phyloP scores from a whole-genome alignment of 2,113 vertebrate species.

The Gavia stellata region DNA sequence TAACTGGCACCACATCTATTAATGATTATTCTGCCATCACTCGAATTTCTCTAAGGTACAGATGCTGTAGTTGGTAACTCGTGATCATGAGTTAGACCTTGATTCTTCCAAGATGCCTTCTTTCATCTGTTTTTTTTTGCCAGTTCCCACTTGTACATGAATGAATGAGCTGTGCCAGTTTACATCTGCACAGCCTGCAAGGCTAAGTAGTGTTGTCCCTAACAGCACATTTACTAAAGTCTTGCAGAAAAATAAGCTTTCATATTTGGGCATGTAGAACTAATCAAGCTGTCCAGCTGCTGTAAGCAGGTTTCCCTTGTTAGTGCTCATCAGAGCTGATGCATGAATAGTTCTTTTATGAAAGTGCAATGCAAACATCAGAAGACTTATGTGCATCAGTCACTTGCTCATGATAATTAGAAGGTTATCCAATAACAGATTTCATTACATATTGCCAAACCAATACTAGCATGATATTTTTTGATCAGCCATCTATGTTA shows the following conservation, averaged over 20 bases:
- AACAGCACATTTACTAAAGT: background rate
- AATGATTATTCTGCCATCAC: background rate
- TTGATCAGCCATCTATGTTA: background rate
- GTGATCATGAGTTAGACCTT: background rate
- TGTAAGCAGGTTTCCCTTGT: conserved; percentile 12
- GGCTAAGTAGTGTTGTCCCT: background rate
- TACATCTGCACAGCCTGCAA: background rate
- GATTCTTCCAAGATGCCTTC: background rate
- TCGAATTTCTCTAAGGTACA: background rate
- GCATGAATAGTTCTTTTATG: background rate
- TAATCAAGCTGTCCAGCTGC: conserved; percentile 1
- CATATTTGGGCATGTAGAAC: background rate
- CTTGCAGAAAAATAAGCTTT: conserved; percentile 14
- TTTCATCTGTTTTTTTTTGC: background rate
- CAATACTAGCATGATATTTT: background rate
- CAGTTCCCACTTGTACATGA: background rate
- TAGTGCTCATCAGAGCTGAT: background rate
- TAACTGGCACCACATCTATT: background rate
- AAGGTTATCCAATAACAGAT: background rate
- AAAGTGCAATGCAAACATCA: background rate
- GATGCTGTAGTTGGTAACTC: background rate
- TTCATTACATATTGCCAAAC: background rate
- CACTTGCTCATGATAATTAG: background rate
- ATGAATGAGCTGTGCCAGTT: background rate
- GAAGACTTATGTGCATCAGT: background rate